Base-by-base conservation (phyloP, 2,113 vertebrate genomes). In the Halichoerus grypus region DNA sequence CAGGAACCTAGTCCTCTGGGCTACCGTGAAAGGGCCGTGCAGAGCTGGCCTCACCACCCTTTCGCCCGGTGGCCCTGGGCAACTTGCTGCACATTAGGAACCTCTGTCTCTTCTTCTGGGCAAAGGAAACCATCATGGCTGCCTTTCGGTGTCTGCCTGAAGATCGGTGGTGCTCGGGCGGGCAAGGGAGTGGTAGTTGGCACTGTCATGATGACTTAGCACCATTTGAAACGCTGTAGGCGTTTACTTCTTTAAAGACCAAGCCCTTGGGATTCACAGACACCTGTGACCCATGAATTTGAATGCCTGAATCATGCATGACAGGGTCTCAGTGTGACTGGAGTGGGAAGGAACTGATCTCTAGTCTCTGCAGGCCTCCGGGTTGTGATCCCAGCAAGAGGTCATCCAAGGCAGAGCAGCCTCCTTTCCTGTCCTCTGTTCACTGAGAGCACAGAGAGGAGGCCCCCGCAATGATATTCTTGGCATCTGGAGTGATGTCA, bases 31-130 rank as follows among this genome's bases (percentile, higher is more conserved):
- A 79, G n/a, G 19, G 51, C 4, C 2, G 1, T 1, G 7, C 19
- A 2, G 39, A 49, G n/a, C 31, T 0, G 7, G 2, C 5, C 51
- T 28, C 13, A 1, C 4, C 7, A 0, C 22, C 39, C 5, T 2
- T 28, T 6, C 16, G 36, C 63, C 26, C 3, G 9, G 12, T 26
- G 51, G 18, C 65, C 8, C 15, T 3, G 1, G 51, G 33, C 39
- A 42, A n/a, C 15, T 31, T 36, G 0, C 0, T 33, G 12, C 39
- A 1, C n/a, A 13, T 39, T 36, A 14, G 65, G 33, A 33, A 31
- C 28, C 51, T 15, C 7, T 0, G 16, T 15, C 15, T 76, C 59
- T 4, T 82, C 63, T 18, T 59, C 13, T 19, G 42, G 24, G 39
- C 14, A 1, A 0, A 11, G 21, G 42, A 39, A 19, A 21, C 72